A percentile compares a stretch with the other conserved stretches of the same genome.
These are phyloP conservation scores for Lycaena phlaeas DNA, from an alignment of 2,888 invertebrate genomes.

Conservation along the genomic window DNA sequence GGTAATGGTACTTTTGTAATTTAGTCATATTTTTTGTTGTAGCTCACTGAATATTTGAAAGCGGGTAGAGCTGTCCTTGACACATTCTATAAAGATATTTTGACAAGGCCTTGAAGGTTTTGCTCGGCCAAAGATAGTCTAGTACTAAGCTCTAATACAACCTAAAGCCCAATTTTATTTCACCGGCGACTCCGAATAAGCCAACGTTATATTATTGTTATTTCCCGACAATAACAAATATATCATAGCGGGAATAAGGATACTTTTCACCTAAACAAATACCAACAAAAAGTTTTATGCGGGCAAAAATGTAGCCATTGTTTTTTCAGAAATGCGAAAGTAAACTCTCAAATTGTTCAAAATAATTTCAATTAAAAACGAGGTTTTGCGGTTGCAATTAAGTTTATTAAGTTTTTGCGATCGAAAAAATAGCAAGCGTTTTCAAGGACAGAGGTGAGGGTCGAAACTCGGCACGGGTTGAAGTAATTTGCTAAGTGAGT, in stretches of 20 bases:
- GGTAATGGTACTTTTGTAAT: no score
- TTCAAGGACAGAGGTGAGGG: conserved; percentile 1
- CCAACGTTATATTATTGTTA: not conserved
- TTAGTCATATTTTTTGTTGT: no score
- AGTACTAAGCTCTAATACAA: no score
- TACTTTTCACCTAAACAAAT: not conserved
- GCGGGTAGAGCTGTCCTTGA: no score
- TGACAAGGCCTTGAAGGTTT: no score
- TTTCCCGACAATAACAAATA: not conserved
- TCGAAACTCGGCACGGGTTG: not conserved
- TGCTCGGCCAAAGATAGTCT: no score
- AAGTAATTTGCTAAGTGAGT: no score
- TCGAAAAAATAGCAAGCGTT: not conserved
- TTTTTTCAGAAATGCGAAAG: not conserved
- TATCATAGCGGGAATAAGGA: not conserved
- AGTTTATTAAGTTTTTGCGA: not conserved
- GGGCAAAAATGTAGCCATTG: not conserved
- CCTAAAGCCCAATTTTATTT: no score
- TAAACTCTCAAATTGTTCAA: not conserved
- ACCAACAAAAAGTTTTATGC: not conserved
- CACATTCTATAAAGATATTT: no score
- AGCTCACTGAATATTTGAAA: no score
- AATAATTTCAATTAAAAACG: not conserved
- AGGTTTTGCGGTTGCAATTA: not conserved
- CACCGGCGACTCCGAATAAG: no score